These are phyloP conservation scores for Drosophila obscura DNA, from an alignment of 1,140 invertebrate species.

Conservation along the genomic window DNA sequence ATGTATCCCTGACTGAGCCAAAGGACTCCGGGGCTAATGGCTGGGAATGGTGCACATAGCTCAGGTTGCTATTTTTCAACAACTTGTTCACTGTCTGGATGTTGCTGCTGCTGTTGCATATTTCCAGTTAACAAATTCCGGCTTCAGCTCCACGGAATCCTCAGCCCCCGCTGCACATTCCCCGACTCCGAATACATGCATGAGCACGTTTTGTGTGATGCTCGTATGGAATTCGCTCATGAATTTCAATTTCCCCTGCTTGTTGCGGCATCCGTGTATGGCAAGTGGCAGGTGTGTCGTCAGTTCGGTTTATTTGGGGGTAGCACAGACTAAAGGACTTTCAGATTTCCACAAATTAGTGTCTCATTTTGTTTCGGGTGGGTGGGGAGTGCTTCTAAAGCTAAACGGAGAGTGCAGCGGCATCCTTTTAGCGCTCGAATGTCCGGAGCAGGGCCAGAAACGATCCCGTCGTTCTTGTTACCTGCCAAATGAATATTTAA, in stretches of 20 bases:
- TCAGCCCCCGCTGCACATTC: background rate
- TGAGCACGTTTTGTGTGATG: slow-evolving; percentile 55
- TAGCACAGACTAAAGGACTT: slow-evolving; percentile 3
- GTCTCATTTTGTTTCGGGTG: background rate
- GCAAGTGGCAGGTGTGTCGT: background rate
- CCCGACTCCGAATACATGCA: slow-evolving; percentile 34
- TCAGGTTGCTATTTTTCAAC: slow-evolving; percentile 63
- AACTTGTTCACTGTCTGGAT: slow-evolving; percentile 32
- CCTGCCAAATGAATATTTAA: slow-evolving; percentile 12
- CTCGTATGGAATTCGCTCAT: slow-evolving; percentile 62
- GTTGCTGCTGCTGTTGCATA: slow-evolving; percentile 57
- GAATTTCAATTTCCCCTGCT: slow-evolving; percentile 69
- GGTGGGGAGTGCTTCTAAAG: too few relatives aligned
- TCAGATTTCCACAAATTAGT: slow-evolving; percentile 27
- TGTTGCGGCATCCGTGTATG: slow-evolving; percentile 13
- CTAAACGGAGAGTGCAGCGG: too few relatives aligned
- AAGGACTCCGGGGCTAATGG: slow-evolving; percentile 8
- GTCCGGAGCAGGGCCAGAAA: slow-evolving; percentile 53
- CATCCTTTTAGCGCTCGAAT: slow-evolving; percentile 14
- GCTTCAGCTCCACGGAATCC: slow-evolving; percentile 13
- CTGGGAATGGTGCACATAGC: slow-evolving; percentile 55
- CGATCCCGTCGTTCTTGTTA: slow-evolving; percentile 42
- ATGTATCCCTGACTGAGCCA: slow-evolving; percentile 4
- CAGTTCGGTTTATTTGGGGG: background rate
- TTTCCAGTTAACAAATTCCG: slow-evolving; percentile 69